These are phyloP conservation scores for Falco biarmicus DNA, from an alignment of 2,797 vertebrate genomes.

Conservation along the genomic window DNA sequence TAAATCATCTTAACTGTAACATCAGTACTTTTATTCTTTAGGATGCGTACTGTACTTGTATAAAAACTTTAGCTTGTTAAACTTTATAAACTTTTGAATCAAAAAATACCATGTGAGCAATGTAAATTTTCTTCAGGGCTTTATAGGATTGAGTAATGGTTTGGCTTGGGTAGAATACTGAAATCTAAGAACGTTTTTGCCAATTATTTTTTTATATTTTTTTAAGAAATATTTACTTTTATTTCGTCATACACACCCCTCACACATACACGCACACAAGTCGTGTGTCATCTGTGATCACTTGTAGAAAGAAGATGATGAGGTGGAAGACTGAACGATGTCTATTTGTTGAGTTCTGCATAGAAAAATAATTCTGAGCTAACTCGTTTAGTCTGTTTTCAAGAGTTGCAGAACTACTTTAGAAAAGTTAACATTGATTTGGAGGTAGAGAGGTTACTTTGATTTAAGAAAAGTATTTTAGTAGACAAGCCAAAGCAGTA, in stretches of 20 bases:
- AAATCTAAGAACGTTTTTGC: not conserved
- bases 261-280: not conserved
- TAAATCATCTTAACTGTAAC: not conserved
- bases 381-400: not conserved
- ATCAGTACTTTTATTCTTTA: not conserved
- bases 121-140: not conserved
- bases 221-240: not conserved
- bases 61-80: not conserved
- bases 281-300: not conserved
- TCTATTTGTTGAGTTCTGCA: not conserved
- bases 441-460: not conserved
- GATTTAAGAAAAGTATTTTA: not conserved
- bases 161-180: not conserved
- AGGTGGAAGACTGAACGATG: not conserved
- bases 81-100: not conserved
- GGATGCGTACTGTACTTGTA: not conserved
- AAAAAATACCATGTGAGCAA: not conserved
- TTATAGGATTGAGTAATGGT: not conserved
- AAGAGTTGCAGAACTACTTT: not conserved
- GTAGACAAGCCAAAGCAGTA: not conserved
- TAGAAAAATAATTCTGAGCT: not conserved
- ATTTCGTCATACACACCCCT: not conserved
- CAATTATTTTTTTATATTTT: not conserved
- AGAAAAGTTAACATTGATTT: not conserved
- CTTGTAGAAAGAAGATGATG: not conserved